A percentile compares a stretch with the other conserved stretches of the same genome.
These are phyloP conservation scores for Falco cherrug DNA, from an alignment of 2,797 vertebrate species.

Conservation along the genomic window DNA sequence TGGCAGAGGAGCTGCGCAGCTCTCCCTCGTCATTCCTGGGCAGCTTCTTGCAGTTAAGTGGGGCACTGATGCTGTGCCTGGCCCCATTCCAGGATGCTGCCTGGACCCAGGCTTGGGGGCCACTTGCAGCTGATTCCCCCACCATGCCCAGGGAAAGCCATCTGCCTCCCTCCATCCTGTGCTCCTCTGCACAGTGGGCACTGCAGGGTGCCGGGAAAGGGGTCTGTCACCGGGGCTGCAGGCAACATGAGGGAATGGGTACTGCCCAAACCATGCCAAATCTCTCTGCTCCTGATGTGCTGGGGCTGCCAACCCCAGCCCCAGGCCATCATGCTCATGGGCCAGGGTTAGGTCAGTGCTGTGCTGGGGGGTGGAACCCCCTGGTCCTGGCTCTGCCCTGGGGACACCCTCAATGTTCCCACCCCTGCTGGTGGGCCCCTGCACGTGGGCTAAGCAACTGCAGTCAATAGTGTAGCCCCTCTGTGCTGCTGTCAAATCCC, in stretches of 20 bases:
- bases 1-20: not conserved
- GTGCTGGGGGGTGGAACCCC: not conserved
- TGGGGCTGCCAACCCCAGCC: not conserved
- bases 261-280: not conserved
- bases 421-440: not conserved
- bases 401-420: not conserved
- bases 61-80: constrained; percentile 39
- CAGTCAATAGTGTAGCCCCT: not conserved
- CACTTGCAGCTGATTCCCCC: constrained; percentile 4
- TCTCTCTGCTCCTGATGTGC: rapidly evolving
- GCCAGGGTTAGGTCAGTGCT: not conserved
- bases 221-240: not conserved
- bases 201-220: not conserved
- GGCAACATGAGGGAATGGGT: not conserved
- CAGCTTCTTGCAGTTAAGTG: constrained; percentile 37
- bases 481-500: constrained; percentile 21
- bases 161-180: not conserved
- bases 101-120: not conserved
- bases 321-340: not conserved
- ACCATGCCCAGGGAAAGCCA: not conserved
- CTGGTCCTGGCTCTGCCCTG: not conserved
- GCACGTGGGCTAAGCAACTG: rapidly evolving
- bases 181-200: not conserved
- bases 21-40: not conserved
- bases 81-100: not conserved